Evolutionary conservation across 2,797 vertebrate species (phyloP), one percentile per base, ranked within the genome.

Genomic region (Aldrovandia affinis): DNA sequence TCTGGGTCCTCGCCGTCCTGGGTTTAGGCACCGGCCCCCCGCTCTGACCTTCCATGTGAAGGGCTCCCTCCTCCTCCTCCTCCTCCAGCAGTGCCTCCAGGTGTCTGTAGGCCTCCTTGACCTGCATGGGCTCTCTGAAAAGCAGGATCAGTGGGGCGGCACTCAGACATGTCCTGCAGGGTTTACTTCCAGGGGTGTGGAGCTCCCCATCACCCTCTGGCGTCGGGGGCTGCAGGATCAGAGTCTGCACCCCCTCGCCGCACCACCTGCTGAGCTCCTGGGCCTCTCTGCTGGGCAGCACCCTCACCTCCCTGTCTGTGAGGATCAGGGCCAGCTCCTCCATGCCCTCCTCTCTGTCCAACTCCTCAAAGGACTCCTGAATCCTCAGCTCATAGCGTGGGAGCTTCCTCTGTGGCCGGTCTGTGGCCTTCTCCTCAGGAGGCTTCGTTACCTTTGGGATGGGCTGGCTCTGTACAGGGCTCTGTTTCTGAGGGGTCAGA

Each of bases 1-100:
- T 39, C 59, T 55, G 75, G 18, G 39, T 28, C 84, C 81, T 83
- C 84, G 77, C 90, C 3, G 81, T 63, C 86, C 92, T 90, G 28
- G 91, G 88, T 83, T 86, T 93, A 65, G 92, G 90, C 68, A 88
- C 82, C 0, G 90, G 91, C 81, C 79, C 89, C 6, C 78, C 77
- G 15, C 18, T 54, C 30, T 36, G 59, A 68, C 54, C 14, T 39
- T 57, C 85, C 80, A 0, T 86, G 85, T 36, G 85, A 52, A 78
- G 65, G 2, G 73, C 68, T 39, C 1, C 28, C 78, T 10, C 73
- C n/a, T 4, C 28, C 33, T 2, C 18, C 2, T 47, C 65, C 30
- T 70, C 70, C 0, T 77, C 86, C 25, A 92, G 10, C 2, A 88
- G 36, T 0, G 86, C 90, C 61, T 84, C 82, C 0, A 95, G 88